Conservation (phyloP, 2,113 vertebrate genomes). For the Thalassoma bifasciatum region DNA sequence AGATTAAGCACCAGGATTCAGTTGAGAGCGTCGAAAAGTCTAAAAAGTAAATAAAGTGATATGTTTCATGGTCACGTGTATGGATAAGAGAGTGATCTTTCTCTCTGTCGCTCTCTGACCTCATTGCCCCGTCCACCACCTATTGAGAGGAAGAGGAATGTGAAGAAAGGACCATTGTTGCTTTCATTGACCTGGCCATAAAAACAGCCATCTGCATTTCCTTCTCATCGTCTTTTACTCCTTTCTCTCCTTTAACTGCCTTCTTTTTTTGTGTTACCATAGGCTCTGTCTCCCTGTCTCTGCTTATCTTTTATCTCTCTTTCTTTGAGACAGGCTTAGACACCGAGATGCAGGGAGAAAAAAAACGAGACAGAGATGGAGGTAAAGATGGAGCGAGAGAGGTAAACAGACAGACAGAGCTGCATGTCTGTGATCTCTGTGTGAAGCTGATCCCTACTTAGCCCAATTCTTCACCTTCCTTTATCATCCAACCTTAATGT, state of each 20-base stretch:
- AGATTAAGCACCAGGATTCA: neutral
- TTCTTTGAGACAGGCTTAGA: neutral
- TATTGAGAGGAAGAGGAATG: constrained; percentile 27
- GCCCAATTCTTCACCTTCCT: constrained; percentile 70
- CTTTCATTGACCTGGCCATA: constrained; percentile 46
- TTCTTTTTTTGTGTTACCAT: constrained; percentile 18
- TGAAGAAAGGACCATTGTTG: constrained; percentile 32
- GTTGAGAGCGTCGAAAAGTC: neutral
- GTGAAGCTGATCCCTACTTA: constrained; percentile 72
- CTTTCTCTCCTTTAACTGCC: constrained; percentile 33
- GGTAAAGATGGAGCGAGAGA: constrained; percentile 56
- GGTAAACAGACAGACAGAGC: constrained; percentile 52
- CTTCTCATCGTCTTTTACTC: constrained; percentile 7
- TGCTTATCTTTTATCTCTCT: constrained; percentile 45
- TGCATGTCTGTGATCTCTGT: constrained; percentile 61
- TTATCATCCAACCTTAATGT: constrained; percentile 35
- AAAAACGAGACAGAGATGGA: constrained; percentile 57
- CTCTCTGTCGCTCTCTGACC: constrained; percentile 32
- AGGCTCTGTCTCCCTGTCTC: constrained; percentile 32
- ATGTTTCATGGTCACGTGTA: constrained; percentile 6
- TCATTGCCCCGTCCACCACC: constrained; percentile 24
- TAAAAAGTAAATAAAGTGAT: neutral
- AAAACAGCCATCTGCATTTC: constrained; percentile 55
- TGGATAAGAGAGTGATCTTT: constrained; percentile 31
- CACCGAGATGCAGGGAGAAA: constrained; percentile 1